These are phyloP conservation scores for Salminus brasiliensis DNA, from an alignment of 2,113 vertebrate species.

Conservation along the genomic window DNA sequence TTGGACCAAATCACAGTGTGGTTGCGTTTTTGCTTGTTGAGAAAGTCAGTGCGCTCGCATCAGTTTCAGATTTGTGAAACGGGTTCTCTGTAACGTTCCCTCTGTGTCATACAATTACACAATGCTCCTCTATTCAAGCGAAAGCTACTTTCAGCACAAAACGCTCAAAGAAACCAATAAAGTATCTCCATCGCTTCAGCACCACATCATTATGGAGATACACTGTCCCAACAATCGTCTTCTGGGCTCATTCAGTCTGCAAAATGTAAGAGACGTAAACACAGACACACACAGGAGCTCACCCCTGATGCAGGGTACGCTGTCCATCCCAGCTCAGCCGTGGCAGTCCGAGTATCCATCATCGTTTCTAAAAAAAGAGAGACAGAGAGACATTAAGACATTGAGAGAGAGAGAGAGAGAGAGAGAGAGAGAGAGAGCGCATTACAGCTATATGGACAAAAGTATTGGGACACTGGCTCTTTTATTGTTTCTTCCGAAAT, in stretches of 20 bases:
- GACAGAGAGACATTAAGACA: slow-evolving; percentile 30
- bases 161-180: too few species aligned
- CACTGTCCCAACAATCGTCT: too few species aligned
- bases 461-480: too few species aligned
- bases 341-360: slow-evolving; percentile 97
- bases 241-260: too few species aligned
- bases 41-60: neutral
- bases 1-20: neutral
- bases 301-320: slow-evolving; percentile 97
- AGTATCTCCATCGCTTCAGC: too few species aligned
- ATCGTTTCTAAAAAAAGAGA: slow-evolving; percentile 84
- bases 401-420: slow-evolving; percentile 44
- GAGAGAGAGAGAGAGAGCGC: slow-evolving; percentile 18
- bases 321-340: slow-evolving; percentile 97
- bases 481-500: too few species aligned
- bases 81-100: too few species aligned
- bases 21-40: neutral
- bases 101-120: too few species aligned
- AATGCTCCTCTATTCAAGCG: too few species aligned
- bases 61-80: too few species aligned
- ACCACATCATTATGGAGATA: too few species aligned
- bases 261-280: neutral
- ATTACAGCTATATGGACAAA: neutral
- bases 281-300: slow-evolving; percentile 68
- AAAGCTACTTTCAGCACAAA: too few species aligned